Conservation (phyloP, 2,888 invertebrate genomes). For the Acanthosoma haemorrhoidale region DNA sequence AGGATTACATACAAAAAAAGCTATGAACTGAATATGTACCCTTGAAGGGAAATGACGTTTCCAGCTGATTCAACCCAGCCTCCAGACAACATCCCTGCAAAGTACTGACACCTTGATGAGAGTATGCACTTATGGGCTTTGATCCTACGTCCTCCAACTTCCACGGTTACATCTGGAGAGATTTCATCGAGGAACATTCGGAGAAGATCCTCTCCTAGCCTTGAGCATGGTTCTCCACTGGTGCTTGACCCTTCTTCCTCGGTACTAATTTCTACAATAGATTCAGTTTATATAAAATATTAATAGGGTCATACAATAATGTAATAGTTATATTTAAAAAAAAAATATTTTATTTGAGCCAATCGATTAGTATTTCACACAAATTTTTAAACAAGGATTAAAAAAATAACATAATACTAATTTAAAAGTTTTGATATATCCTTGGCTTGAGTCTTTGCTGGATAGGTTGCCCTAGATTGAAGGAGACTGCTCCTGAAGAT, state of each 20-base stretch:
- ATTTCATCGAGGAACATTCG: conserved; percentile 89
- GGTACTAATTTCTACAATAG: conserved; percentile 36
- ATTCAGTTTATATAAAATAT: too few species aligned
- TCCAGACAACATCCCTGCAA: conserved; percentile 83
- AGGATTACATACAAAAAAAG: not conserved
- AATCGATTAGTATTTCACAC: too few species aligned
- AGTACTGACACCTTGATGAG: conserved; percentile 86
- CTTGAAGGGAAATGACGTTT: conserved; percentile 77
- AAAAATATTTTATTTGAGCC: too few species aligned
- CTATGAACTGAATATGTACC: conserved; percentile 49
- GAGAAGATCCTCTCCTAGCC: conserved; percentile 78
- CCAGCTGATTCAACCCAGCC: conserved; percentile 75
- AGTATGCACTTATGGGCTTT: conserved; percentile 89
- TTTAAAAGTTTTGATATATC: too few species aligned
- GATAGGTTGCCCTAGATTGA: too few species aligned
- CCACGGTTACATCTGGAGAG: conserved; percentile 79
- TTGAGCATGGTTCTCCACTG: conserved; percentile 48
- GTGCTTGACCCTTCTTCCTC: conserved; percentile 36
- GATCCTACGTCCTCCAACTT: conserved; percentile 74
- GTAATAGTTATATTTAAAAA: not conserved
- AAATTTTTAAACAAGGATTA: too few species aligned
- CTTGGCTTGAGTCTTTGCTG: too few species aligned
- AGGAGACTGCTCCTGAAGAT: too few species aligned
- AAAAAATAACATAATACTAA: too few species aligned
- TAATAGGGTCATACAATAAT: conserved; percentile 6